These are phyloP conservation scores for Rhopilema esculentum DNA, from an alignment of 30 jellyfish, hydroid and myxozoan species.

Conservation along the genomic window DNA sequence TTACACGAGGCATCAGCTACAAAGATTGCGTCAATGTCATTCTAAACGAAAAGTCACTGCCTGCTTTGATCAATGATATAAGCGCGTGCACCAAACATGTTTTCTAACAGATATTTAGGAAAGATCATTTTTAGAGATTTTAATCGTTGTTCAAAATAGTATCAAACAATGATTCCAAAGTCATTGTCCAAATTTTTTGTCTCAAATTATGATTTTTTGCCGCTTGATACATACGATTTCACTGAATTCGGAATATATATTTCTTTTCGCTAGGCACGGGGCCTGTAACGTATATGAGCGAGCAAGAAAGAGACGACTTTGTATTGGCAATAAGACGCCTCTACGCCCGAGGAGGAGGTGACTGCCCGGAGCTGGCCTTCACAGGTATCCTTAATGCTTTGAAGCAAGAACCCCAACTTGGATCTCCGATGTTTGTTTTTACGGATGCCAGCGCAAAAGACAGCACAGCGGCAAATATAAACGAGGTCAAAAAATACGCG, in stretches of 20 bases:
- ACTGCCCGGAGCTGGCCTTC: slow-evolving; percentile 92
- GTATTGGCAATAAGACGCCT: slow-evolving; percentile 68
- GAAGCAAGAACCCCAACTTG: slow-evolving; percentile 65
- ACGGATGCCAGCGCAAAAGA: slow-evolving; percentile 96
- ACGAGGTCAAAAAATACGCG: slow-evolving; percentile 42
- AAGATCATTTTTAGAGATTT: too few species aligned
- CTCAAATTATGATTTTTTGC: background rate
- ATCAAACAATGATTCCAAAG: too few species aligned
- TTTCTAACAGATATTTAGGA: too few species aligned
- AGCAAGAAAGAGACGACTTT: slow-evolving; percentile 36
- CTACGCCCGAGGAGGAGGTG: slow-evolving; percentile 84
- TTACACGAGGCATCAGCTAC: too few species aligned
- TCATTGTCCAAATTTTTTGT: background rate
- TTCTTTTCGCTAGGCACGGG: slow-evolving; percentile 57
- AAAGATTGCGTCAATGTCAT: too few species aligned
- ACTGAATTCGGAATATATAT: too few species aligned
- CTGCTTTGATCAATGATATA: too few species aligned
- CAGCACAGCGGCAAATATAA: slow-evolving; percentile 49
- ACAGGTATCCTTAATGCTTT: slow-evolving; percentile 89
- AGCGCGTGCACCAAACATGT: too few species aligned
- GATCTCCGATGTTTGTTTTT: slow-evolving; percentile 96
- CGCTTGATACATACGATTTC: too few species aligned
- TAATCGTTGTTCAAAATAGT: too few species aligned
- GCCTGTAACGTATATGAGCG: slow-evolving; percentile 76
- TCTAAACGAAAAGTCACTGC: too few species aligned